Evolutionary conservation across 2,797 vertebrate genomes (phyloP), one percentile per base, ranked within the genome.

Genomic region (Anas georgica): DNA sequence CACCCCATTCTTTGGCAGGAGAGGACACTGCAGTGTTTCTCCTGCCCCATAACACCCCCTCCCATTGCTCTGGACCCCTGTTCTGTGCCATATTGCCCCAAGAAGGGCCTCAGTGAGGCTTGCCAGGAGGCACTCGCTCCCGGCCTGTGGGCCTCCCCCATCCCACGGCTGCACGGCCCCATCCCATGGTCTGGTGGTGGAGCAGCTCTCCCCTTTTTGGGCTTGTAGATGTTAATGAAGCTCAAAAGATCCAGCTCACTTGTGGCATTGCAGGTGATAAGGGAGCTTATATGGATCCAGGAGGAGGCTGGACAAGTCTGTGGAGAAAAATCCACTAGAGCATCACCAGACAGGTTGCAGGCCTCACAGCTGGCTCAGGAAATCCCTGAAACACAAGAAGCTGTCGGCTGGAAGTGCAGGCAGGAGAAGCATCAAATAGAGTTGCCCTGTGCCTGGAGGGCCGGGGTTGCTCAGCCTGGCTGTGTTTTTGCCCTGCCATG

Each of bases 161-260:
- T 52, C 70, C 39, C 37, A 20, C 0, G 1, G 7, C 0, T 2
- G 22, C 7, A 31, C n/a, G 41, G 3, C 33, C 43, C 33, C 16
- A 5, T 63, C 33, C 75, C 56, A 5, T 6, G 12, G 17, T 26
- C 41, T 21, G 2, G 2, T 21, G 16, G 28, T 72, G 62, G 48
- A 81, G 33, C 48, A 69, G 50, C 33, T 78, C 37, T 35, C 14
- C 68, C 31, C 17, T 12, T 74, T 52, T 12, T 1, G 1, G 0
- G 76, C 20, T 10, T 50, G 68, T 5, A 63, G 52, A 10, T 83
- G 45, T 41, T 50, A 29, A 55, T 31, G n/a, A 85, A 73, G 17
- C 28, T 86, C 12, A 41, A 41, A 6, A 21, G 46, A 48, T 48
- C 46, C 46, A 23, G 7, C 12, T 48, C 46, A 12, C 48, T 14